phyloP scores from a whole-genome alignment of 2,113 vertebrate species.

The Percopsis transmontana region DNA sequence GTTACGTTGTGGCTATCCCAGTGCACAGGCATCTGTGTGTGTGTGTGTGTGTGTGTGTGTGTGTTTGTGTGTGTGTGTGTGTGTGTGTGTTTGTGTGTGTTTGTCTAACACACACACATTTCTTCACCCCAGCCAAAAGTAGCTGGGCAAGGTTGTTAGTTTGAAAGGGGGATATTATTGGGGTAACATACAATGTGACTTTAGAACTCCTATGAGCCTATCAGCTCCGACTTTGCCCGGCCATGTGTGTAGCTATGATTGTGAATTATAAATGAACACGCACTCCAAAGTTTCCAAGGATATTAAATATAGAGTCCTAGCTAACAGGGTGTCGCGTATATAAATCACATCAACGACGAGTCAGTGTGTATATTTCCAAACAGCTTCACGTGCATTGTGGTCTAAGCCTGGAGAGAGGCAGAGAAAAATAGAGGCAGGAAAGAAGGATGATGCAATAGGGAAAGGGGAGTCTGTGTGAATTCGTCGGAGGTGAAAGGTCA shows the following conservation, averaged over 20 bases:
- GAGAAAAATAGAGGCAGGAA: conserved; percentile 28
- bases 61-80: not conserved
- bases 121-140: conserved; percentile 47
- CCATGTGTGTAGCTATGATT: not conserved
- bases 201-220: no score
- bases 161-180: not conserved
- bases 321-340: not conserved
- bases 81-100: no score
- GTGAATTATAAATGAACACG: not conserved
- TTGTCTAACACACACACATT: no score
- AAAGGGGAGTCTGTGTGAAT: not conserved
- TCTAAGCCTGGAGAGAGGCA: conserved; percentile 11
- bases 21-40: conserved; percentile 34
- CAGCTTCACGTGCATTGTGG: conserved; percentile 2
- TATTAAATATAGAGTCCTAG: not conserved
- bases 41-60: conserved; percentile 58
- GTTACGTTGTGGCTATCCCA: conserved; percentile 57
- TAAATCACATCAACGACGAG: not conserved
- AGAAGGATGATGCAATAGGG: conserved; percentile 33
- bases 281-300: not conserved
- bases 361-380: conserved; percentile 26
- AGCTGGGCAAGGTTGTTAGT: not conserved
- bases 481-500: not conserved
- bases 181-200: no score
- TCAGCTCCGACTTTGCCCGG: not conserved